These are phyloP conservation scores for Aphaenogaster rudis DNA, from an alignment of 1,140 invertebrate species.

Conservation along the genomic window DNA sequence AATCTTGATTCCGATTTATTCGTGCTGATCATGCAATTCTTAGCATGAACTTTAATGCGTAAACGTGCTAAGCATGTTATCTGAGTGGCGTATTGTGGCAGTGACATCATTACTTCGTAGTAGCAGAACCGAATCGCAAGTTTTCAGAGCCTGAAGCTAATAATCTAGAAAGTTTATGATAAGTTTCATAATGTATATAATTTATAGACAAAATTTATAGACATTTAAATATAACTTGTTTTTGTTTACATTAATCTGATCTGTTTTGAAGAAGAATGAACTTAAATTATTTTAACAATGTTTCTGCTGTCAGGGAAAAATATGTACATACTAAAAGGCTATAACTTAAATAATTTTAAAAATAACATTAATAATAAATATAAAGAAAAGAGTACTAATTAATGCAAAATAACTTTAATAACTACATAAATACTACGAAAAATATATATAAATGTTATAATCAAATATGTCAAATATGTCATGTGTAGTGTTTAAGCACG, in stretches of 20 bases:
- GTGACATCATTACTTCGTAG: not conserved
- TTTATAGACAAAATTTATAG: not conserved
- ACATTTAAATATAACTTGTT: not conserved
- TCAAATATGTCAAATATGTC: not conserved
- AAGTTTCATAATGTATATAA: not conserved
- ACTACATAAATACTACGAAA: not conserved
- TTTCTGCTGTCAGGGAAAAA: not conserved
- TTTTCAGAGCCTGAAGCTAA: not conserved
- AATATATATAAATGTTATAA: not conserved
- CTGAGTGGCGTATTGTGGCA: constrained; percentile 13
- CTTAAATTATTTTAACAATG: not conserved
- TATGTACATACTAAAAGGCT: not conserved
- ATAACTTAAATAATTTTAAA: not conserved
- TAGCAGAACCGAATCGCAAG: not conserved
- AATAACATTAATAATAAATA: not conserved
- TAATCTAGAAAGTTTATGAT: not conserved
- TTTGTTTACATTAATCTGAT: not conserved
- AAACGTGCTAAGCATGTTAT: constrained; percentile 14
- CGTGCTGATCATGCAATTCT: constrained; percentile 26
- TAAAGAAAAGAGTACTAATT: not conserved
- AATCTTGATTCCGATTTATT: constrained; percentile 12
- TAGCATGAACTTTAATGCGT: constrained; percentile 21
- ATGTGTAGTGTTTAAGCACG: not conserved
- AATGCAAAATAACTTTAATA: not conserved
- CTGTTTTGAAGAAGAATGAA: not conserved